phyloP scores from a whole-genome alignment of 2,888 invertebrate genomes.

The Morinoia aosen region DNA sequence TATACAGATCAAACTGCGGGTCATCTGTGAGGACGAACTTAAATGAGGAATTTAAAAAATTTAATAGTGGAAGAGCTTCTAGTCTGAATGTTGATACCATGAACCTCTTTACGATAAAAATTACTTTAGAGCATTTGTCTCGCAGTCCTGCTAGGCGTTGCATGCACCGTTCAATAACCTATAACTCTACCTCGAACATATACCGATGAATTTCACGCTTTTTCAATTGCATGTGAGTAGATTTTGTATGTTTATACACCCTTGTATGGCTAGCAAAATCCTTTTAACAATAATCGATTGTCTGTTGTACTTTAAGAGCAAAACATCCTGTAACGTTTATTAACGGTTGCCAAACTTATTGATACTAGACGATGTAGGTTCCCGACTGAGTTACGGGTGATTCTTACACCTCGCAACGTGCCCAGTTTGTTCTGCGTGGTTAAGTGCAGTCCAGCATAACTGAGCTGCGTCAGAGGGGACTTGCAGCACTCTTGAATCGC shows the following conservation, averaged over 20 bases:
- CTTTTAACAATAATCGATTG: not conserved
- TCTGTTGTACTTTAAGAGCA: not conserved
- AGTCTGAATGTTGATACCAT: not conserved
- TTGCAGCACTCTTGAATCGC: too few species aligned
- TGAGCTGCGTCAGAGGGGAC: too few species aligned
- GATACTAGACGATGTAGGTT: not conserved
- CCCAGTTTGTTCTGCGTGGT: not conserved
- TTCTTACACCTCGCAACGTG: not conserved
- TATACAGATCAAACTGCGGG: too few species aligned
- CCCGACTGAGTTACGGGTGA: not conserved
- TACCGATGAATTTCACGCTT: not conserved
- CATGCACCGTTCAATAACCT: not conserved
- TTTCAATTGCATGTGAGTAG: not conserved
- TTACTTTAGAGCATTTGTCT: not conserved
- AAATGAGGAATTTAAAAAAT: not conserved
- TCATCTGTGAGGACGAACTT: too few species aligned
- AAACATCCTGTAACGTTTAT: not conserved
- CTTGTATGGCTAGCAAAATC: not conserved
- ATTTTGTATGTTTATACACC: constrained; percentile 3
- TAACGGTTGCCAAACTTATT: not conserved
- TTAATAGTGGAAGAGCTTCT: not conserved
- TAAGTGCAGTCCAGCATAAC: too few species aligned
- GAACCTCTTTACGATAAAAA: not conserved
- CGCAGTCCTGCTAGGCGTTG: not conserved
- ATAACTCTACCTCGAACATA: not conserved